Evolutionary conservation across 37 sponge, comb jelly and placozoan genomes (phyloP).

Genomic region (Eunapius fragilis): DNA sequence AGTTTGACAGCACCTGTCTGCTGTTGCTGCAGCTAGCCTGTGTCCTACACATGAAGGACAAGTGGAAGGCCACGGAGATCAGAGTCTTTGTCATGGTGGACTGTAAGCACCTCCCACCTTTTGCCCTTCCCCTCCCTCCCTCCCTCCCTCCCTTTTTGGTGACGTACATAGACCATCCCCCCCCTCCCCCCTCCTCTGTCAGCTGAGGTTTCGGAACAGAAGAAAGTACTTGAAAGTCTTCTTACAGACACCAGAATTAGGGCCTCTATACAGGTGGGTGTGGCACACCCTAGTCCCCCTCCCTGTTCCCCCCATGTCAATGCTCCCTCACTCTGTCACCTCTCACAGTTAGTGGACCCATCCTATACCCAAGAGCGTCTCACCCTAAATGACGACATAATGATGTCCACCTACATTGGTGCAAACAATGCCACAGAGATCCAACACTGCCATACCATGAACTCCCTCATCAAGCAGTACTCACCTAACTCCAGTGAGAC

Average conservation of each 20-base stretch:
- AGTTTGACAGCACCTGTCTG: conserved; percentile 83
- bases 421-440: not conserved
- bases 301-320: not conserved
- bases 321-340: no score
- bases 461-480: conserved; percentile 58
- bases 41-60: conserved; percentile 91
- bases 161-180: not conserved
- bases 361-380: no score
- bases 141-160: not conserved
- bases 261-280: no score
- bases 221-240: not conserved
- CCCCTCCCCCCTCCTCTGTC: not conserved
- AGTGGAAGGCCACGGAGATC: not conserved
- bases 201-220: not conserved
- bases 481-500: conserved; percentile 52
- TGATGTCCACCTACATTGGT: not conserved
- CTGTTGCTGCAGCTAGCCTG: conserved; percentile 91
- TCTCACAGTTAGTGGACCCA: no score
- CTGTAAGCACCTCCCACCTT: not conserved
- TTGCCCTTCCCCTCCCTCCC: not conserved
- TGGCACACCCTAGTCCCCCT: no score
- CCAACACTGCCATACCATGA: conserved; percentile 35
- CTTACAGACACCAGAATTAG: not conserved
- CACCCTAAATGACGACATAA: not conserved
- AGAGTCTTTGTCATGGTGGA: not conserved